These are phyloP conservation scores for Peromyscus eremicus DNA, from an alignment of 2,797 vertebrate species.

Conservation along the genomic window DNA sequence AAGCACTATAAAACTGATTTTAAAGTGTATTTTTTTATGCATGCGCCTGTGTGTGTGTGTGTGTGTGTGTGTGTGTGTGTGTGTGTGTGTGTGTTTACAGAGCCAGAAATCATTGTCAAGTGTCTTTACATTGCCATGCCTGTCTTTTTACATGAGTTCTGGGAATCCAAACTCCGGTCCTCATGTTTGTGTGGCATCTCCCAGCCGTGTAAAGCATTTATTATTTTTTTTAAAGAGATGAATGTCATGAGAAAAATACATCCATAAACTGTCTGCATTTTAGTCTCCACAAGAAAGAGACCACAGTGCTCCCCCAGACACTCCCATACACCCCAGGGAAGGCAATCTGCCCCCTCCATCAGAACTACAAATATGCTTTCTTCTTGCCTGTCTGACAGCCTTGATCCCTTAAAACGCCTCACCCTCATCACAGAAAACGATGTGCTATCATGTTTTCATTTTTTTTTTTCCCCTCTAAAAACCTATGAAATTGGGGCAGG, in stretches of 20 bases:
- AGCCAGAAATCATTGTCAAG: neutral
- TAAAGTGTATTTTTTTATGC: neutral
- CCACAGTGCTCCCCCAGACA: constrained; percentile 77
- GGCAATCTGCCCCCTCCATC: constrained; percentile 77
- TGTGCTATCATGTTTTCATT: constrained; percentile 74
- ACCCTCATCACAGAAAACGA: constrained; percentile 78
- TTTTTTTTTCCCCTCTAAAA: constrained; percentile 81
- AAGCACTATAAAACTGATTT: neutral
- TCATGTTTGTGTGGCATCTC: neutral
- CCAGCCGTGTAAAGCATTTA: neutral
- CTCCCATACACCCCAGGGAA: constrained; percentile 79
- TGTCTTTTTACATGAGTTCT: neutral
- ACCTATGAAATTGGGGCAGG: neutral
- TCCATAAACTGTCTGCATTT: constrained; percentile 75
- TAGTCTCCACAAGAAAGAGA: constrained; percentile 77
- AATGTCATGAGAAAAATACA: constrained; percentile 68
- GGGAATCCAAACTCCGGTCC: neutral
- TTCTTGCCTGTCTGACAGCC: constrained; percentile 82
- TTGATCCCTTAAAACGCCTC: constrained; percentile 82
- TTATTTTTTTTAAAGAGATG: constrained; percentile 63
- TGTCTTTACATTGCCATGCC: neutral
- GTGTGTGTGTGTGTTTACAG: neutral
- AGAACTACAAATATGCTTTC: constrained; percentile 71
- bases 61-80: neutral
- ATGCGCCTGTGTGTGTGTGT: neutral